Percentiles rank a stretch among this genome's conserved stretches.
These are phyloP conservation scores for Sebastes umbrosus DNA, from an alignment of 2,797 vertebrate genomes.

Conservation along the genomic window DNA sequence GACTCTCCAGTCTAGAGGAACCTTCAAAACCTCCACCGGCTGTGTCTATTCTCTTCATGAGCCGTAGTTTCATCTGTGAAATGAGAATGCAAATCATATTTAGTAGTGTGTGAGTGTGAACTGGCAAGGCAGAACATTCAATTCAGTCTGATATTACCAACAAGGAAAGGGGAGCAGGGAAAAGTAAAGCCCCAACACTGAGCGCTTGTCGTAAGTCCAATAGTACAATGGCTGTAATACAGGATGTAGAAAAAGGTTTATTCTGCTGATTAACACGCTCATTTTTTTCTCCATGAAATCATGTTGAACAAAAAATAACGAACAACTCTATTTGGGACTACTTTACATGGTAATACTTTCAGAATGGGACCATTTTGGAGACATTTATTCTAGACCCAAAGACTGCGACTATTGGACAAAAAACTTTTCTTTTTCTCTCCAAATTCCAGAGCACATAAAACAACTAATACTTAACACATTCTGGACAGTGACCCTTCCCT, in stretches of 20 bases:
- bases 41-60: conserved; percentile 63
- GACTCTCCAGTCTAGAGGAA: conserved; percentile 52
- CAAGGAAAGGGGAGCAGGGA: conserved; percentile 44
- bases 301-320: conserved; percentile 29
- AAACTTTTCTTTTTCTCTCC: neutral
- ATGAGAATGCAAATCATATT: conserved; percentile 81
- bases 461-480: neutral
- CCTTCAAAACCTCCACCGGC: conserved; percentile 57
- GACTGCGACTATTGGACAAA: neutral
- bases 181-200: conserved; percentile 30
- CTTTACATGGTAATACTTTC: conserved; percentile 28
- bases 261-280: conserved; percentile 46
- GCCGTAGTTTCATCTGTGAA: conserved; percentile 76
- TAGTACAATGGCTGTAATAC: conserved; percentile 41
- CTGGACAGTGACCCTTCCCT: neutral
- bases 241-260: conserved; percentile 49
- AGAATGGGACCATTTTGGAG: neutral
- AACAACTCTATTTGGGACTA: conserved; percentile 30
- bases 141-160: conserved; percentile 71
- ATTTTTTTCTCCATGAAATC: conserved; percentile 23
- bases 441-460: neutral
- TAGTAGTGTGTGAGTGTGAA: conserved; percentile 64
- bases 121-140: conserved; percentile 77
- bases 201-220: conserved; percentile 51
- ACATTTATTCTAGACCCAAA: neutral